Evolutionary conservation across 2,113 vertebrate species (phyloP).

Genomic region (Elaphurus davidianus): DNA sequence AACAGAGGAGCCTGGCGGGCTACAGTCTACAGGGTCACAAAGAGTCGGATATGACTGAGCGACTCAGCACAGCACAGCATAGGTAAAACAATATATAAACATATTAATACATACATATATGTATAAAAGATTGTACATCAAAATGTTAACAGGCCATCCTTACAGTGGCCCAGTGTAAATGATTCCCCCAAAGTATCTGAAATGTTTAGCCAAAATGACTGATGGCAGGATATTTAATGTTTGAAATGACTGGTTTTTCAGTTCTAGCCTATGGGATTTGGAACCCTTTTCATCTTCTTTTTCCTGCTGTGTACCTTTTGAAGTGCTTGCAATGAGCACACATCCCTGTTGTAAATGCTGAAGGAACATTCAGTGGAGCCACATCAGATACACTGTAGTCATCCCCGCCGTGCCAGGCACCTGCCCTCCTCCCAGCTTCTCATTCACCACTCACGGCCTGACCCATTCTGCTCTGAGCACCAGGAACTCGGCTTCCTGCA

Average conservation of each 20-base stretch:
- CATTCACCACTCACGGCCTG: background rate
- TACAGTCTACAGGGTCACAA: fast-evolving
- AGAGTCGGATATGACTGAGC: background rate
- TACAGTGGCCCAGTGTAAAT: background rate
- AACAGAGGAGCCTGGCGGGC: background rate
- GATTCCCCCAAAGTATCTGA: background rate
- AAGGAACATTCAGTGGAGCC: background rate
- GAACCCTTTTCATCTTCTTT: background rate
- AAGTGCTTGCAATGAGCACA: background rate
- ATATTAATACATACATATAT: background rate
- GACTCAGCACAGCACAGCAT: background rate
- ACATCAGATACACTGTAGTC: fast-evolving
- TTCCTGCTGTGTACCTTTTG: background rate
- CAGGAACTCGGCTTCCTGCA: background rate
- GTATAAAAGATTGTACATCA: background rate
- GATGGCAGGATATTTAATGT: background rate
- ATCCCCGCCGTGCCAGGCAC: fast-evolving
- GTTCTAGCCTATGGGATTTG: background rate
- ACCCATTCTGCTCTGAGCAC: background rate
- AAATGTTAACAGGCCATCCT: background rate
- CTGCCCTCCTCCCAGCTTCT: too few relatives aligned
- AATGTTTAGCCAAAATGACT: background rate
- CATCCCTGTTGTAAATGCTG: background rate
- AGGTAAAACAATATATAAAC: background rate
- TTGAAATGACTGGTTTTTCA: background rate